Evolutionary conservation across 2,888 invertebrate species (phyloP).

Genomic region (Imbricaverruca yamaguchii): DNA sequence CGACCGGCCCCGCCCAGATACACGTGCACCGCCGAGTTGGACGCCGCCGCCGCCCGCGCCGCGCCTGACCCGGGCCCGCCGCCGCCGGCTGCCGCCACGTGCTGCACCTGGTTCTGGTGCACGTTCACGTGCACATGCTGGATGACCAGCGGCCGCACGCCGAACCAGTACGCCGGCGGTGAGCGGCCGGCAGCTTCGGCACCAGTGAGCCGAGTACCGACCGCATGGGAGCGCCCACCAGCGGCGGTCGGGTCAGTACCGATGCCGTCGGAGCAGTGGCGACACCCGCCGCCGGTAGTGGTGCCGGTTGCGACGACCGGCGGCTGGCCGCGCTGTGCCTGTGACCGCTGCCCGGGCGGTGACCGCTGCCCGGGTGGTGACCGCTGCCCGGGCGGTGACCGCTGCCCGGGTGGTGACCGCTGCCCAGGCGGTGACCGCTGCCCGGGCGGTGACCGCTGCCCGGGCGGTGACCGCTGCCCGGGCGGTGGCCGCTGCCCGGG

Average conservation of each 20-base stretch:
- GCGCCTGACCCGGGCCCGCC: background rate
- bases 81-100: background rate
- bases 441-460: background rate
- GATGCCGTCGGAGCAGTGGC: background rate
- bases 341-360: background rate
- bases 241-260: background rate
- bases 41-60: background rate
- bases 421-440: background rate
- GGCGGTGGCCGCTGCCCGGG: no score
- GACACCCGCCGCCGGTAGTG: background rate
- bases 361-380: no score
- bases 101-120: background rate
- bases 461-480: no score
- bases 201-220: background rate
- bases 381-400: background rate
- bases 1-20: background rate
- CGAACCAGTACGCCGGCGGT: no score
- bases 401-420: no score
- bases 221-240: background rate
- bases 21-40: background rate
- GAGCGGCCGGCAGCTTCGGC: no score
- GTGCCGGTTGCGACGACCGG: background rate
- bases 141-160: background rate
- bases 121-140: constrained; percentile 5
- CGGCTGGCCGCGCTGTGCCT: background rate